These are phyloP conservation scores for Tanypteryx hageni DNA, from an alignment of 2,888 invertebrate species.

Conservation along the genomic window DNA sequence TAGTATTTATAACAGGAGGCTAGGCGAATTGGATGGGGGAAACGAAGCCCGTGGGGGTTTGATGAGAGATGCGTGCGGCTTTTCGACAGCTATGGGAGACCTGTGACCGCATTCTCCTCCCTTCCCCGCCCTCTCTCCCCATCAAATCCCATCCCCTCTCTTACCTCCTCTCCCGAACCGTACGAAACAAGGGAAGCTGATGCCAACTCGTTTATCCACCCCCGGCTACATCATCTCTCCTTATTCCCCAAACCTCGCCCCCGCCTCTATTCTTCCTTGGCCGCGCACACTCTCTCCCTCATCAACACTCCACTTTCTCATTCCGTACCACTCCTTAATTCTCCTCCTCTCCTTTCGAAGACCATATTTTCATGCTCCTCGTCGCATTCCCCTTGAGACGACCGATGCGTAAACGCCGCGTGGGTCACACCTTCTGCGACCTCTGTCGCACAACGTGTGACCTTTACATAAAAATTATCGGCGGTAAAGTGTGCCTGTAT, in stretches of 20 bases:
- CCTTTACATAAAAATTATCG: not conserved
- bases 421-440: not conserved
- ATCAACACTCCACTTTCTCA: not conserved
- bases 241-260: not conserved
- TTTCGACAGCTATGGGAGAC: slow-evolving; percentile 47
- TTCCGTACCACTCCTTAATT: not conserved
- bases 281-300: not conserved
- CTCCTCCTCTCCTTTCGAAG: not conserved
- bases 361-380: not conserved
- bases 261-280: not conserved
- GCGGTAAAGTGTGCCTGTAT: not conserved
- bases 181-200: slow-evolving; percentile 42
- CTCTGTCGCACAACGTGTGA: not conserved
- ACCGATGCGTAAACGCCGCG: not conserved
- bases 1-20: slow-evolving; percentile 3
- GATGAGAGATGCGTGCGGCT: slow-evolving; percentile 62
- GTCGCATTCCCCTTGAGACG: not conserved
- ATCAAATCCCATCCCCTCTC: not conserved
- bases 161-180: not conserved
- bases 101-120: slow-evolving; percentile 49
- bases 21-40: not conserved
- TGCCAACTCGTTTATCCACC: slow-evolving; percentile 56
- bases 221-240: not conserved
- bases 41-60: slow-evolving; percentile 51
- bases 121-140: not conserved